Evolutionary conservation across 2,113 vertebrate species (phyloP).

Genomic region (Stigmatopora argus): DNA sequence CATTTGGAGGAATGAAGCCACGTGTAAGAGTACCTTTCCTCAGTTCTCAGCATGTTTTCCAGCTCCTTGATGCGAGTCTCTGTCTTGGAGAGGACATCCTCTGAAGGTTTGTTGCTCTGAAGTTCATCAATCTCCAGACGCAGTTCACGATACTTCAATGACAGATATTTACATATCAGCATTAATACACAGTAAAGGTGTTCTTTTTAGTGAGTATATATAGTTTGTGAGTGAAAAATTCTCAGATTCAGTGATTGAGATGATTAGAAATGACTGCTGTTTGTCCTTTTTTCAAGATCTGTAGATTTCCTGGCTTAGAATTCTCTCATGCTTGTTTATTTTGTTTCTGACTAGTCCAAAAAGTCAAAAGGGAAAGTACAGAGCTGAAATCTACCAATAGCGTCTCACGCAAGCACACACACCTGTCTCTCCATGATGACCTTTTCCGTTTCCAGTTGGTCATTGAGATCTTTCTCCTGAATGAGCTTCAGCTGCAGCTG

Average conservation of each 20-base stretch:
- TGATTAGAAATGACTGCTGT: too few species aligned
- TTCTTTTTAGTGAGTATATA: too few species aligned
- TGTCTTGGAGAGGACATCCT: slow-evolving; percentile 62
- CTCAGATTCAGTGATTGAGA: too few species aligned
- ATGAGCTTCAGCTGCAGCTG: slow-evolving; percentile 72
- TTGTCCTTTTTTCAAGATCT: too few species aligned
- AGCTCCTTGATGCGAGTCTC: slow-evolving; percentile 69
- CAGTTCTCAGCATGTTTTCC: slow-evolving; percentile 61
- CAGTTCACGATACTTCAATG: slow-evolving; percentile 62
- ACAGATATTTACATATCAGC: background rate
- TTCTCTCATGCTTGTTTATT: too few species aligned
- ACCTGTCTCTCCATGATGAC: slow-evolving; percentile 68
- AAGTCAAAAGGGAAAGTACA: background rate
- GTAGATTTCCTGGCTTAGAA: too few species aligned
- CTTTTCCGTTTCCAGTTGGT: slow-evolving; percentile 68
- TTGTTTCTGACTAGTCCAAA: too few species aligned
- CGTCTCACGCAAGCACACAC: slow-evolving; percentile 14
- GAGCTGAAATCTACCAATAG: background rate
- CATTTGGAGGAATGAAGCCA: background rate
- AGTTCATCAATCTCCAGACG: slow-evolving; percentile 66
- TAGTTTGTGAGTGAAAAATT: too few species aligned
- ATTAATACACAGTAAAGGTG: background rate
- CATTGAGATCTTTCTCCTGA: slow-evolving; percentile 68
- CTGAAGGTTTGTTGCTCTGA: slow-evolving; percentile 63
- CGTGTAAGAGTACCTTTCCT: slow-evolving; percentile 57